These are phyloP conservation scores for Triops cancriformis DNA, from an alignment of 1,140 invertebrate species.

Conservation along the genomic window DNA sequence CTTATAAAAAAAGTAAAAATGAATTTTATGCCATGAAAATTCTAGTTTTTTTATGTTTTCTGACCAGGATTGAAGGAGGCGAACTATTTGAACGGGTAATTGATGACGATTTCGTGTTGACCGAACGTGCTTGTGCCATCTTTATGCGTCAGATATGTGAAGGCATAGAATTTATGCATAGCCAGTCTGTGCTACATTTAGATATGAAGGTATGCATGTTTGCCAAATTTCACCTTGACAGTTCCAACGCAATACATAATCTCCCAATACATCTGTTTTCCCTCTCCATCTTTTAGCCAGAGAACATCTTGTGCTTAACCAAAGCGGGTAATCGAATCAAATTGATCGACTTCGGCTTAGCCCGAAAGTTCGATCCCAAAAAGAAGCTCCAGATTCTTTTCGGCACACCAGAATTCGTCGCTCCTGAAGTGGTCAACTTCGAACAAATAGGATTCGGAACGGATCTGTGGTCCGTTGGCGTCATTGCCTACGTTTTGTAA, in stretches of 20 bases:
- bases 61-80: slow-evolving; percentile 83
- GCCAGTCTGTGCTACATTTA: slow-evolving; percentile 85
- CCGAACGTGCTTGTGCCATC: slow-evolving; percentile 86
- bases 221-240: slow-evolving; percentile 24
- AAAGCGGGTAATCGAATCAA: slow-evolving; percentile 93
- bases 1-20: too few relatives aligned
- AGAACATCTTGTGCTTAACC: slow-evolving; percentile 93
- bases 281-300: slow-evolving; percentile 54
- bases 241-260: slow-evolving; percentile 6
- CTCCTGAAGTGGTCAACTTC: slow-evolving; percentile 97
- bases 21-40: too few relatives aligned
- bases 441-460: slow-evolving; percentile 89
- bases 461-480: slow-evolving; percentile 97
- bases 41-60: neutral
- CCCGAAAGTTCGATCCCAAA: slow-evolving; percentile 79
- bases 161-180: slow-evolving; percentile 91
- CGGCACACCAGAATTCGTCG: slow-evolving; percentile 97
- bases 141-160: slow-evolving; percentile 97
- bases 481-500: slow-evolving; percentile 97
- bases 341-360: slow-evolving; percentile 95
- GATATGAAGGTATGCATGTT: slow-evolving; percentile 76
- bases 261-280: slow-evolving; percentile 19
- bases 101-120: slow-evolving; percentile 93
- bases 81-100: slow-evolving; percentile 97
- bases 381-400: slow-evolving; percentile 88